These are phyloP conservation scores for Gymnopithys bicolor DNA, from an alignment of 2,797 vertebrate species.

Conservation along the genomic window DNA sequence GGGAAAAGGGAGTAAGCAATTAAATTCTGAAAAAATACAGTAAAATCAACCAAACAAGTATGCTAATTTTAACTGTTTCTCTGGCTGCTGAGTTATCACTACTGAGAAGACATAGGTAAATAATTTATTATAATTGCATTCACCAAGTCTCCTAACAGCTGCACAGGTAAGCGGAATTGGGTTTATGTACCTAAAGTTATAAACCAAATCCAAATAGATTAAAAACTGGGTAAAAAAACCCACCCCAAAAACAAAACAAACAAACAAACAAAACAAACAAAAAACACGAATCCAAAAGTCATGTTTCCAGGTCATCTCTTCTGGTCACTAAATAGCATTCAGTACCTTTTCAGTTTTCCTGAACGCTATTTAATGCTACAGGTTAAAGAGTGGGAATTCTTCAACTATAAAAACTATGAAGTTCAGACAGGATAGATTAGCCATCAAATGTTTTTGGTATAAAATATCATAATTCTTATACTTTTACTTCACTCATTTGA, in stretches of 20 bases:
- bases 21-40: conserved; percentile 5
- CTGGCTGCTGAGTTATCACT: neutral
- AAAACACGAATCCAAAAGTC: neutral
- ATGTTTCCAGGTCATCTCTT: neutral
- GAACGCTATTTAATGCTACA: neutral
- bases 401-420: neutral
- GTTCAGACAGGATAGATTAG: neutral
- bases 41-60: neutral
- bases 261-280: neutral
- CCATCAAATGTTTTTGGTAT: neutral
- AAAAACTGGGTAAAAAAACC: neutral
- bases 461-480: neutral
- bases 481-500: neutral
- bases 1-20: neutral
- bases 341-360: neutral
- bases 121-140: neutral
- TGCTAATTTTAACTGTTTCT: neutral
- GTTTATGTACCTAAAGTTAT: neutral
- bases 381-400: neutral
- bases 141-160: neutral
- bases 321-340: neutral
- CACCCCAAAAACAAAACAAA: too few species aligned
- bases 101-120: neutral
- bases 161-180: neutral
- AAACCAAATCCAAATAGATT: neutral